phyloP scores from a whole-genome alignment of 2,113 vertebrate genomes.

The Cavia porcellus region DNA sequence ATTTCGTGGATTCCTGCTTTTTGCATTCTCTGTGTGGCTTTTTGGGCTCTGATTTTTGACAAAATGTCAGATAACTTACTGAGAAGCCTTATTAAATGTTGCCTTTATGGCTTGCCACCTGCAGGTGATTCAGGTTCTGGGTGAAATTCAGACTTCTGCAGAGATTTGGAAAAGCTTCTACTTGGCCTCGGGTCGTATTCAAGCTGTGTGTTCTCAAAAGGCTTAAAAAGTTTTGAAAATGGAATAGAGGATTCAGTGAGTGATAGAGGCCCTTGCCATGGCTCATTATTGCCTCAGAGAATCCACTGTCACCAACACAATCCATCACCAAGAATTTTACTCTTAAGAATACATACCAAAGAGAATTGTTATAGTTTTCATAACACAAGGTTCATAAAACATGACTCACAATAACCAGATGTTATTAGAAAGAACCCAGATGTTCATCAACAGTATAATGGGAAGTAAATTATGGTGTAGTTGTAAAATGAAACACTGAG shows the following conservation, averaged over 20 bases:
- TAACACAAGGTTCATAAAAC: no score
- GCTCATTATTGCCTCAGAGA: no score
- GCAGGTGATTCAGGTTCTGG: conserved; percentile 65
- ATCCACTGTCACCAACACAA: no score
- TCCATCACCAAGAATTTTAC: no score
- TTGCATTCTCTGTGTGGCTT: not conserved
- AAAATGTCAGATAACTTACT: conserved; percentile 61
- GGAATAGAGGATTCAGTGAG: not conserved
- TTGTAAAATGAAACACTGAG: conserved; percentile 12
- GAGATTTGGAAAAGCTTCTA: conserved; percentile 62
- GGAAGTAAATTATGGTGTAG: not conserved
- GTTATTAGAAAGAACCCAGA: not conserved
- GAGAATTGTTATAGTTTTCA: no score
- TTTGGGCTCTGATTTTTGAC: conserved; percentile 31
- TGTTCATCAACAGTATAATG: not conserved
- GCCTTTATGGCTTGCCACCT: conserved; percentile 67
- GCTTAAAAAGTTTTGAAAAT: conserved; percentile 61
- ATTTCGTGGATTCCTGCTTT: conserved; percentile 58
- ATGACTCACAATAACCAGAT: not conserved
- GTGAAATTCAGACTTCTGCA: conserved; percentile 66
- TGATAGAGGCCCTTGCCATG: not conserved
- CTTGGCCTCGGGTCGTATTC: conserved; percentile 62
- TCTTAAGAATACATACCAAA: no score
- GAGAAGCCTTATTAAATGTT: conserved; percentile 60
- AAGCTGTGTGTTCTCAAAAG: conserved; percentile 59